These are phyloP conservation scores for Daphoenositta chrysoptera DNA, from an alignment of 2,113 vertebrate genomes.

Conservation along the genomic window DNA sequence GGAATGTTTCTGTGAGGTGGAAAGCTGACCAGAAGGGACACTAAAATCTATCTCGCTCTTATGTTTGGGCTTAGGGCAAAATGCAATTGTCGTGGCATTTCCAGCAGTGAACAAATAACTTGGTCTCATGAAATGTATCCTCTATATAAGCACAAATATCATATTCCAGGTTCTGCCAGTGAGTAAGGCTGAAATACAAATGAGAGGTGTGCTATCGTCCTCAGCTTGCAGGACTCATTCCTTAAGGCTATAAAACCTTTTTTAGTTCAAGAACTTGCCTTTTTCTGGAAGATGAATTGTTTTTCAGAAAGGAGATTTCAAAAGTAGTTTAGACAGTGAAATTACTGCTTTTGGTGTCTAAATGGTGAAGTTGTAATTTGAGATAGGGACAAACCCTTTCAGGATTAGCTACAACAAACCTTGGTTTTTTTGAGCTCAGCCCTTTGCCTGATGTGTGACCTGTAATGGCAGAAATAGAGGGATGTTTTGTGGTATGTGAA, in stretches of 20 bases:
- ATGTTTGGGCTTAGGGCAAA: background rate
- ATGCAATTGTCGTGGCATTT: background rate
- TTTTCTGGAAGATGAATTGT: background rate
- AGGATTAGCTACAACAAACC: background rate
- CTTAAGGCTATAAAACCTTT: background rate
- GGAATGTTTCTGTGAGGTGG: background rate
- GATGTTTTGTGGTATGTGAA: background rate
- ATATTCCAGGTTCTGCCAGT: background rate
- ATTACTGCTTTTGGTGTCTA: background rate
- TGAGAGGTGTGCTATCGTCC: background rate
- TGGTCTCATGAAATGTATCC: background rate
- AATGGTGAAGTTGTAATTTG: background rate
- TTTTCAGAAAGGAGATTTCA: background rate
- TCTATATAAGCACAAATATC: rapidly evolving
- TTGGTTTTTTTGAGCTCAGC: background rate
- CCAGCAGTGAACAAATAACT: background rate
- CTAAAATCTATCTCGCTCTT: background rate
- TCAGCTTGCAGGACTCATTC: background rate
- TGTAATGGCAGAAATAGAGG: background rate
- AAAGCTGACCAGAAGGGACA: background rate
- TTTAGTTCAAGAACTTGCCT: background rate
- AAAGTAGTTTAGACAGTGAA: background rate
- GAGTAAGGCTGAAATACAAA: background rate
- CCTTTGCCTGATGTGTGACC: background rate
- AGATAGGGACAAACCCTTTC: background rate